Evolutionary conservation across 2,888 invertebrate genomes (phyloP).

Genomic region (Protonemura montana): DNA sequence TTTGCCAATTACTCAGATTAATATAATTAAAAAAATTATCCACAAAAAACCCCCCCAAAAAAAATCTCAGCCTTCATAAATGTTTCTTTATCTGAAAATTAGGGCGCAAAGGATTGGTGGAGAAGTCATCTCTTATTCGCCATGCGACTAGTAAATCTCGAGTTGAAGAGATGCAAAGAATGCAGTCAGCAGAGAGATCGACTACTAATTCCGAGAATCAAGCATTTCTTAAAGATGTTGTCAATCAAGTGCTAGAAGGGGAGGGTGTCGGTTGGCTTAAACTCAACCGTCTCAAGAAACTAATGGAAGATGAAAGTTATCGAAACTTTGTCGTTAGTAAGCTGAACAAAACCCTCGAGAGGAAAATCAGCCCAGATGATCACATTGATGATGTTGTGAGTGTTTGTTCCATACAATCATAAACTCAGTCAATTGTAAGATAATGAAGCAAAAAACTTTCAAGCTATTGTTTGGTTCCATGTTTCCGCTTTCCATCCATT

Average conservation of each 20-base stretch:
- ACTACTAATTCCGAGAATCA: conserved; percentile 90
- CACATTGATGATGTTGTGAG: conserved; percentile 97
- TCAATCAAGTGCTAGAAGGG: conserved; percentile 84
- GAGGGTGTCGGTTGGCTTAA: conserved; percentile 98
- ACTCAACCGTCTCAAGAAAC: conserved; percentile 86
- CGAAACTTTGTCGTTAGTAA: conserved; percentile 94
- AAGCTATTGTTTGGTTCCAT: too few relatives aligned
- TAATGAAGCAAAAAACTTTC: too few relatives aligned
- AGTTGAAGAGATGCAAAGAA: conserved; percentile 73
- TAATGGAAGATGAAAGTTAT: conserved; percentile 99
- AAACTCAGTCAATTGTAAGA: too few relatives aligned
- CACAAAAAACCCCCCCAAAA: too few relatives aligned
- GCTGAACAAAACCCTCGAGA: conserved; percentile 90
- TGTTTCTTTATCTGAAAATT: conserved; percentile 48
- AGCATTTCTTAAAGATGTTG: conserved; percentile 89
- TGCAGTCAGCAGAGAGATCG: conserved; percentile 73
- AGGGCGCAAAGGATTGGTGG: conserved; percentile 79
- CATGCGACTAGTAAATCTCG: conserved; percentile 75
- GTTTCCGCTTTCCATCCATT: too few relatives aligned
- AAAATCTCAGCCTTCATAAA: too few relatives aligned
- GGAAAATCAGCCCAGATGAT: conserved; percentile 93
- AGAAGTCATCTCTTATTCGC: conserved; percentile 87
- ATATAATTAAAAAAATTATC: too few relatives aligned
- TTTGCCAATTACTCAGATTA: too few relatives aligned
- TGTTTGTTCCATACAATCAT: too few relatives aligned